phyloP scores from a whole-genome alignment of 2,113 vertebrate species.

The Hippocampus zosterae region DNA sequence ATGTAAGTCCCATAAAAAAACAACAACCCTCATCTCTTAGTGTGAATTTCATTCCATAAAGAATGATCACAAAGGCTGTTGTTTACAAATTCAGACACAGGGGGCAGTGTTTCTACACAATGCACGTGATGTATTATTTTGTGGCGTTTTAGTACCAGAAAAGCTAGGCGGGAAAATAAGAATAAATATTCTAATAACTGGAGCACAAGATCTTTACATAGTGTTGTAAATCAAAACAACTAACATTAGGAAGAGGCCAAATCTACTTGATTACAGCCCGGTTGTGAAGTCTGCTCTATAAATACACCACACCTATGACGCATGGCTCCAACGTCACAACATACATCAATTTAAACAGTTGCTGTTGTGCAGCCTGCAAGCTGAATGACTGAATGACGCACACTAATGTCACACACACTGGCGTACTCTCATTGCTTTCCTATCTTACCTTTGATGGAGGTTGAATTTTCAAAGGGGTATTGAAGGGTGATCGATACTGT shows the following conservation, averaged over 20 bases:
- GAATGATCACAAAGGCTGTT: constrained; percentile 9
- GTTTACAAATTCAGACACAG: constrained; percentile 24
- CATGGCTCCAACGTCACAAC: constrained; percentile 13
- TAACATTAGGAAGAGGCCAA: neutral
- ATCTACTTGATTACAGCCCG: neutral
- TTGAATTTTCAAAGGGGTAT: neutral
- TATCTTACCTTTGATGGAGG: neutral
- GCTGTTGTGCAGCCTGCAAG: constrained; percentile 23
- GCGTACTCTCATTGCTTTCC: neutral
- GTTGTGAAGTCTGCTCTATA: neutral
- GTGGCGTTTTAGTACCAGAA: neutral
- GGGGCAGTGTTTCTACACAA: constrained; percentile 33
- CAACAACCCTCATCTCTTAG: neutral
- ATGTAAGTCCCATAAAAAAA: neutral
- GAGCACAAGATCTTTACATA: neutral
- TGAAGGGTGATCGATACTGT: neutral
- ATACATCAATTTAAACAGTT: constrained; percentile 12
- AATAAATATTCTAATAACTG: neutral
- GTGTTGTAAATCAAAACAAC: neutral
- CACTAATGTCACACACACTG: constrained; percentile 24
- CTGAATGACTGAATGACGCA: constrained; percentile 31
- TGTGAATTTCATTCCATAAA: neutral
- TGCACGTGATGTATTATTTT: neutral
- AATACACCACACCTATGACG: neutral
- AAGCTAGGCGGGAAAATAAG: too few species aligned